These are phyloP conservation scores for Rhimphoctona megacephalus DNA, from an alignment of 2,888 invertebrate genomes.

Conservation along the genomic window DNA sequence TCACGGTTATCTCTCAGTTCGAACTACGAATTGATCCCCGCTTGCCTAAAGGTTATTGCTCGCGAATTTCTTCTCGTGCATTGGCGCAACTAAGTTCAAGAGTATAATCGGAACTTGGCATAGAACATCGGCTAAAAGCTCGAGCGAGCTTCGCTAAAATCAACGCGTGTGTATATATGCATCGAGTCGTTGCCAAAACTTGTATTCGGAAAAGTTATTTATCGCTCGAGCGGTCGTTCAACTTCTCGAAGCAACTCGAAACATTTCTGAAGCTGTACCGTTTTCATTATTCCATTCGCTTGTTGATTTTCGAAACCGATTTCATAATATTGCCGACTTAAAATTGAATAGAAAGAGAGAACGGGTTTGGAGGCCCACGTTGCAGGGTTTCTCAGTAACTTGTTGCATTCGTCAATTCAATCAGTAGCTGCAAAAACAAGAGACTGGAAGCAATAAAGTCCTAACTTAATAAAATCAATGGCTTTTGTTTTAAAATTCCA, in stretches of 20 bases:
- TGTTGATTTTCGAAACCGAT: background rate
- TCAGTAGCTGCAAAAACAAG: background rate
- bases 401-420: background rate
- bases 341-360: background rate
- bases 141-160: conserved; percentile 17
- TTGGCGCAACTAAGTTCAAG: conserved; percentile 61
- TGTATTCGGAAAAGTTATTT: conserved; percentile 63
- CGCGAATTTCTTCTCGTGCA: conserved; percentile 22
- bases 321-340: background rate
- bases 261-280: background rate
- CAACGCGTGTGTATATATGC: background rate
- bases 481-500: background rate
- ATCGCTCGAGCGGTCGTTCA: conserved; percentile 49
- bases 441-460: background rate
- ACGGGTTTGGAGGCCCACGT: background rate
- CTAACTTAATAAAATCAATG: background rate
- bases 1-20: background rate
- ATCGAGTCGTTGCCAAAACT: conserved; percentile 62
- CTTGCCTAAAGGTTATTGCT: conserved; percentile 44
- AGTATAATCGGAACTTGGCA: conserved; percentile 65
- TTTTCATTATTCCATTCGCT: background rate
- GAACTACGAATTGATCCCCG: conserved; percentile 13
- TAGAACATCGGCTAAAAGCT: conserved; percentile 16
- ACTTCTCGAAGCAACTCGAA: conserved; percentile 25
- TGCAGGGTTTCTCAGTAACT: background rate